These are phyloP conservation scores for Pitta sordida DNA, from an alignment of 2,113 vertebrate genomes.

Conservation along the genomic window DNA sequence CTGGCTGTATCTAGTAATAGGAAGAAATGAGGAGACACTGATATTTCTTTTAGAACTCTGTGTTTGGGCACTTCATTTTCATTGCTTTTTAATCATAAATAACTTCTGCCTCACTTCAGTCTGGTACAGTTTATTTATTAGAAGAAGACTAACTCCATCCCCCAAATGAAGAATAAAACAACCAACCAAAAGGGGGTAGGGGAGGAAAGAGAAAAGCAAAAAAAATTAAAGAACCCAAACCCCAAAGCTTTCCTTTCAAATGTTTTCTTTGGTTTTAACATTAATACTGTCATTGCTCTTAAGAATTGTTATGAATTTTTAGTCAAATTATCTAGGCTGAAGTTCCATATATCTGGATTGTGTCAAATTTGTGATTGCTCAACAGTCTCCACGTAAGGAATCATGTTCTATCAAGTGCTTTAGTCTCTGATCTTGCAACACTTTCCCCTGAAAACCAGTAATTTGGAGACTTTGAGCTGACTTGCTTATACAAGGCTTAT, in stretches of 20 bases:
- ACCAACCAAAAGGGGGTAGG: neutral
- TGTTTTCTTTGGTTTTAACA: neutral
- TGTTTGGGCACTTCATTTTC: neutral
- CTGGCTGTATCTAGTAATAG: conserved; percentile 48
- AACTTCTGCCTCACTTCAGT: neutral
- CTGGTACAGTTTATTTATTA: neutral
- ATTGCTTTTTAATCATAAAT: neutral
- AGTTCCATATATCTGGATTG: neutral
- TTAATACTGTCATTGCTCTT: neutral
- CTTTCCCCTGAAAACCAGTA: neutral
- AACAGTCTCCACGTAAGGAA: neutral
- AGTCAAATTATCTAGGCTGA: neutral
- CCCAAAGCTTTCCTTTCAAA: neutral
- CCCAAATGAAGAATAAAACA: neutral
- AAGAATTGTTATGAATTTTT: neutral
- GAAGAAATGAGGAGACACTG: neutral
- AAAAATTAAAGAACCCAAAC: neutral
- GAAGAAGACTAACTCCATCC: neutral
- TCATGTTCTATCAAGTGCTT: neutral
- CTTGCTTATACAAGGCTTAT: neutral
- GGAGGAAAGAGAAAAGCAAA: neutral
- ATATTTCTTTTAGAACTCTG: neutral
- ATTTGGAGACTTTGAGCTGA: neutral
- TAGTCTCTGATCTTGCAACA: neutral
- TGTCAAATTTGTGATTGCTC: neutral